A percentile compares a stretch with the other conserved stretches of the same genome.
Evolutionary conservation across 2,888 invertebrate species (phyloP).

Genomic region (Zele albiditarsus): DNA sequence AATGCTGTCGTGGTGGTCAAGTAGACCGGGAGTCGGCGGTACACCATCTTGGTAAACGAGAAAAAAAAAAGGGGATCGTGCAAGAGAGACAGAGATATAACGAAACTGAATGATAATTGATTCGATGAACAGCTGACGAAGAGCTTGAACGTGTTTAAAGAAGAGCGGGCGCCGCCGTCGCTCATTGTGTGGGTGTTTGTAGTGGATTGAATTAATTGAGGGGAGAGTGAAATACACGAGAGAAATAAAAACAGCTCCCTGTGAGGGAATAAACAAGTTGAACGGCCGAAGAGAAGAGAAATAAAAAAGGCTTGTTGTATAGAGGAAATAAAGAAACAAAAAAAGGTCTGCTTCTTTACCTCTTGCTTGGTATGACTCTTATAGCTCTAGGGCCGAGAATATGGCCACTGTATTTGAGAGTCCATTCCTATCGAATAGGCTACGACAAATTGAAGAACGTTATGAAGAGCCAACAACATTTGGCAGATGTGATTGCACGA

Average conservation of each 20-base stretch:
- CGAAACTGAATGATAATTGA: slow-evolving; percentile 1
- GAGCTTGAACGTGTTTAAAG: not conserved
- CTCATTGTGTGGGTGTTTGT: not conserved
- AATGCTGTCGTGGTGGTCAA: slow-evolving; percentile 17
- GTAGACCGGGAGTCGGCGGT: not conserved
- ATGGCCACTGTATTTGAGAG: slow-evolving; percentile 80
- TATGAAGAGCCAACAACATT: slow-evolving; percentile 77
- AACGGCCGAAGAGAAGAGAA: not conserved
- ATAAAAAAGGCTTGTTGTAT: not conserved
- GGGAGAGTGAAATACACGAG: not conserved
- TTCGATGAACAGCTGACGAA: slow-evolving; percentile 38
- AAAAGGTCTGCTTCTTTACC: not conserved
- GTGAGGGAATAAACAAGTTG: slow-evolving; percentile 7
- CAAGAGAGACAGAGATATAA: slow-evolving; percentile 7
- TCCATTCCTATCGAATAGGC: slow-evolving; percentile 77
- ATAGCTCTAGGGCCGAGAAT: slow-evolving; percentile 62
- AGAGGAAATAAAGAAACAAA: not conserved
- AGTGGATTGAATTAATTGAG: not conserved
- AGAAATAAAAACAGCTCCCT: not conserved
- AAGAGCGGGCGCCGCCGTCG: not conserved
- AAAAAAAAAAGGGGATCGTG: not conserved
- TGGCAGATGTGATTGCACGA: slow-evolving; percentile 80
- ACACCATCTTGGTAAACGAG: slow-evolving; percentile 9
- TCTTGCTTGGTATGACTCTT: slow-evolving; percentile 43
- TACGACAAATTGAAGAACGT: slow-evolving; percentile 77